These are phyloP conservation scores for Forbesichthys agassizii DNA, from an alignment of 2,113 vertebrate genomes.

Conservation along the genomic window DNA sequence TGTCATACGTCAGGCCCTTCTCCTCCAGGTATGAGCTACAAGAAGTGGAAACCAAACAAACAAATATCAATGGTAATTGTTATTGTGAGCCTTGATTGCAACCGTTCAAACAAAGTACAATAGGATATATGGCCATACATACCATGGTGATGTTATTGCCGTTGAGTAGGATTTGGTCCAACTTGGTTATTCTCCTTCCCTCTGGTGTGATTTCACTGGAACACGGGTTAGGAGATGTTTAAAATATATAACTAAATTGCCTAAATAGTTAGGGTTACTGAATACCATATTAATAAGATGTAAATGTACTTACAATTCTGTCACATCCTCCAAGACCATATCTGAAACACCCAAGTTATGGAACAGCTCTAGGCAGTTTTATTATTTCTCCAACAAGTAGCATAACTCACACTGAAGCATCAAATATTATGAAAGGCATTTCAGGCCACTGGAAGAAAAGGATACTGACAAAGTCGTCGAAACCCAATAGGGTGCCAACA, in stretches of 20 bases:
- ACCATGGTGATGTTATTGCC: constrained; percentile 99
- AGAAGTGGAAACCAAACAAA: constrained; percentile 4
- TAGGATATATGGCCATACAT: constrained; percentile 4
- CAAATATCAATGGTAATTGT: not conserved
- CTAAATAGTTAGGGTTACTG: not conserved
- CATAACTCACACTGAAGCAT: not conserved
- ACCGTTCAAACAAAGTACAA: not conserved
- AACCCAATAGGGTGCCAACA: constrained; percentile 87
- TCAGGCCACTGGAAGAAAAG: constrained; percentile 60
- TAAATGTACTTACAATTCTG: constrained; percentile 84
- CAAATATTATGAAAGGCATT: not conserved
- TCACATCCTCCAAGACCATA: constrained; percentile 89
- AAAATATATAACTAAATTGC: fast-evolving
- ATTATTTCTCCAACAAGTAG: not conserved
- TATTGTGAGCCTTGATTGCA: too few relatives aligned
- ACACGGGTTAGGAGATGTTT: not conserved
- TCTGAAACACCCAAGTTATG: constrained; percentile 78
- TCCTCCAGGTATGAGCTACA: constrained; percentile 94
- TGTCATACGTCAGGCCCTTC: constrained; percentile 95
- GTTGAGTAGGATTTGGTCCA: constrained; percentile 96
- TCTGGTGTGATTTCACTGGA: constrained; percentile 95
- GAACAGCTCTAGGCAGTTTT: not conserved
- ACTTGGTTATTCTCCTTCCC: constrained; percentile 94
- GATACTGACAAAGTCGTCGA: constrained; percentile 99
- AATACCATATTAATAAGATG: not conserved